Percentiles rank a stretch among this genome's conserved stretches.
Evolutionary conservation across 2,888 invertebrate genomes (phyloP).

Genomic region (Heliconius hortense): DNA sequence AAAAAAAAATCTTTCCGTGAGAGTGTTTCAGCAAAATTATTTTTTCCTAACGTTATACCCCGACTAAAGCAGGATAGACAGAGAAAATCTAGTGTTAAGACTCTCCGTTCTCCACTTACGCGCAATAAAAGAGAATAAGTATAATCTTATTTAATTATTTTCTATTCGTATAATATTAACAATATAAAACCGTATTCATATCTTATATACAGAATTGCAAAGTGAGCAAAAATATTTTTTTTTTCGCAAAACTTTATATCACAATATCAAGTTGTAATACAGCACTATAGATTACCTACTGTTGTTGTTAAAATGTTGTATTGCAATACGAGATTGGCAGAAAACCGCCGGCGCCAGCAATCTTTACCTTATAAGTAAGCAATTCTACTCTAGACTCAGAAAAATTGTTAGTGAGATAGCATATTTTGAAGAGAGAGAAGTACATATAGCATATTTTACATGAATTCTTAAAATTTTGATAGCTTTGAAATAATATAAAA

Average conservation of each 20-base stretch:
- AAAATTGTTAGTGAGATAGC: conserved; percentile 19
- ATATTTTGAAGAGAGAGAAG: too few relatives aligned
- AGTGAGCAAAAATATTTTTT: background rate
- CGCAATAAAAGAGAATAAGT: too few relatives aligned
- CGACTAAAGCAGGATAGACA: too few relatives aligned
- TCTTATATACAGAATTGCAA: background rate
- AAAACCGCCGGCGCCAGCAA: conserved; percentile 51
- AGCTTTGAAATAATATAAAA: background rate
- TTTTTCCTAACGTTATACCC: too few relatives aligned
- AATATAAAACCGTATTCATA: too few relatives aligned
- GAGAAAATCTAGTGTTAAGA: too few relatives aligned
- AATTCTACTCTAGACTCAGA: conserved; percentile 26
- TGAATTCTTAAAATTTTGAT: background rate
- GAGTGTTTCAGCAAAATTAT: too few relatives aligned
- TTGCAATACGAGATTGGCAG: conserved; percentile 41
- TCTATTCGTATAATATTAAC: too few relatives aligned
- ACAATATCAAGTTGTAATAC: conserved; percentile 1
- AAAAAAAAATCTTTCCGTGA: too few relatives aligned
- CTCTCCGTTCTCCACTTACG: too few relatives aligned
- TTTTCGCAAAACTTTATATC: background rate
- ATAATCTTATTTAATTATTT: too few relatives aligned
- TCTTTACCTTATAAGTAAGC: conserved; percentile 41
- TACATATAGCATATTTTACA: conserved; percentile 7
- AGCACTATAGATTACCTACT: conserved; percentile 11
- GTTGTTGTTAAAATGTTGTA: conserved; percentile 22